phyloP scores from a whole-genome alignment of 2,888 invertebrate genomes.

The Andrena dorsata region DNA sequence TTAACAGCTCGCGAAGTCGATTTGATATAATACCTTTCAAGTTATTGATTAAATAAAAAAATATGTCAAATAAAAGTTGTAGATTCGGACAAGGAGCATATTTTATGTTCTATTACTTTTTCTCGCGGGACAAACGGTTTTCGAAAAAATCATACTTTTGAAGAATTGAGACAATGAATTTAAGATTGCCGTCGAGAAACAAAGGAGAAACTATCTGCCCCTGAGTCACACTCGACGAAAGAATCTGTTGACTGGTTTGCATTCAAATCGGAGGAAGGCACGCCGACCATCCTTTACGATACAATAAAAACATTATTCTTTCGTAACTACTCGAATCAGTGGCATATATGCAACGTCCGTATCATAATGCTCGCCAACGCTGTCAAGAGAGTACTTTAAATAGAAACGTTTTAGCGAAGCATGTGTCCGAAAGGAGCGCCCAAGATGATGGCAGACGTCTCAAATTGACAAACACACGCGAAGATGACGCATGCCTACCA shows the following conservation, averaged over 20 bases:
- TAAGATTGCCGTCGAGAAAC: neutral
- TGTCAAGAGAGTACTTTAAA: neutral
- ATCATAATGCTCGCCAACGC: neutral
- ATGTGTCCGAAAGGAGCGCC: neutral
- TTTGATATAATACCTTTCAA: too few relatives aligned
- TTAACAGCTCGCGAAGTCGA: too few relatives aligned
- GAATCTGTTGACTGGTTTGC: neutral
- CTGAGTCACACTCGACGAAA: neutral
- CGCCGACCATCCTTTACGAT: neutral
- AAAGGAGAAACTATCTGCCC: neutral
- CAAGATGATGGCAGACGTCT: neutral
- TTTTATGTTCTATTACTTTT: too few relatives aligned
- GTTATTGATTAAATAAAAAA: too few relatives aligned
- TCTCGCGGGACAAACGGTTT: too few relatives aligned
- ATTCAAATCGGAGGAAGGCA: neutral
- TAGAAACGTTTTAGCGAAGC: neutral
- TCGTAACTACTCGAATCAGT: neutral
- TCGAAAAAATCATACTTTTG: neutral
- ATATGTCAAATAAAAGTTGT: too few relatives aligned
- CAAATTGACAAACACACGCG: constrained; percentile 37
- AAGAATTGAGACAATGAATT: neutral
- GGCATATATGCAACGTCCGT: neutral
- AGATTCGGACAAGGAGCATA: too few relatives aligned
- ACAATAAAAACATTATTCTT: neutral
- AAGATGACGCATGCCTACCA: constrained; percentile 37